Percentiles rank a stretch among this genome's conserved stretches.
These are phyloP conservation scores for Blennius ocellaris DNA, from an alignment of 2,113 vertebrate species.

Conservation along the genomic window DNA sequence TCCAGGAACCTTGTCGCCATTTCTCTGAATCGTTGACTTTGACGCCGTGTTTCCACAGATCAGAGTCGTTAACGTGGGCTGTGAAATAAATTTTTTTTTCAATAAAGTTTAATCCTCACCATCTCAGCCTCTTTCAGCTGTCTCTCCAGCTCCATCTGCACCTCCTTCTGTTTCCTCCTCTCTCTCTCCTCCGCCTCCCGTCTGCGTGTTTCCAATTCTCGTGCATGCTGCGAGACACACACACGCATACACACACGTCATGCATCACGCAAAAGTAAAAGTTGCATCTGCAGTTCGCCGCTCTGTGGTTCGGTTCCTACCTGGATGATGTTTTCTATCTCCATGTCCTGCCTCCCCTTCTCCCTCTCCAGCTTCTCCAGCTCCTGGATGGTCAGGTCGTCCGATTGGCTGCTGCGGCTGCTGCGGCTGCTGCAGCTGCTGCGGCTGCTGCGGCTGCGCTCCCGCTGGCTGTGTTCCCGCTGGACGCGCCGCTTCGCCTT, in stretches of 20 bases:
- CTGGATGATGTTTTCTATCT: slow-evolving; percentile 83
- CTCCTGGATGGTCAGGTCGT: slow-evolving; percentile 65
- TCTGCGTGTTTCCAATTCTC: slow-evolving; percentile 76
- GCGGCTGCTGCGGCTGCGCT: slow-evolving; percentile 62
- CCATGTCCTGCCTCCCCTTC: slow-evolving; percentile 75
- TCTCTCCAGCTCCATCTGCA: slow-evolving; percentile 81
- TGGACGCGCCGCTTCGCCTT: slow-evolving; percentile 79
- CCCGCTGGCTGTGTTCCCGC: slow-evolving; percentile 67
- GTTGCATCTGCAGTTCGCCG: too few species aligned
- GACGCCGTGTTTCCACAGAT: slow-evolving; percentile 27
- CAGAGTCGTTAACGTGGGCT: slow-evolving; percentile 10
- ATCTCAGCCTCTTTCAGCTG: slow-evolving; percentile 81
- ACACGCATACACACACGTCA: neutral
- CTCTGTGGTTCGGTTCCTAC: slow-evolving; percentile 40
- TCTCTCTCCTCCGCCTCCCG: slow-evolving; percentile 77
- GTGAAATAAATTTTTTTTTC: slow-evolving; percentile 37
- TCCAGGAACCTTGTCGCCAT: slow-evolving; percentile 31
- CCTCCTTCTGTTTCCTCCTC: slow-evolving; percentile 75
- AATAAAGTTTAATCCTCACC: slow-evolving; percentile 61
- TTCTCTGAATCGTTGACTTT: slow-evolving; percentile 33
- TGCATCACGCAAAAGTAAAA: too few species aligned
- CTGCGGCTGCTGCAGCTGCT: slow-evolving; percentile 62
- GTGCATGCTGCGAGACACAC: slow-evolving; percentile 72
- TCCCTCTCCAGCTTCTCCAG: slow-evolving; percentile 71
- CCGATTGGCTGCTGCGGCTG: slow-evolving; percentile 76